Base-by-base conservation (phyloP, 2,113 vertebrate species). In the Trematomus loennbergii region DNA sequence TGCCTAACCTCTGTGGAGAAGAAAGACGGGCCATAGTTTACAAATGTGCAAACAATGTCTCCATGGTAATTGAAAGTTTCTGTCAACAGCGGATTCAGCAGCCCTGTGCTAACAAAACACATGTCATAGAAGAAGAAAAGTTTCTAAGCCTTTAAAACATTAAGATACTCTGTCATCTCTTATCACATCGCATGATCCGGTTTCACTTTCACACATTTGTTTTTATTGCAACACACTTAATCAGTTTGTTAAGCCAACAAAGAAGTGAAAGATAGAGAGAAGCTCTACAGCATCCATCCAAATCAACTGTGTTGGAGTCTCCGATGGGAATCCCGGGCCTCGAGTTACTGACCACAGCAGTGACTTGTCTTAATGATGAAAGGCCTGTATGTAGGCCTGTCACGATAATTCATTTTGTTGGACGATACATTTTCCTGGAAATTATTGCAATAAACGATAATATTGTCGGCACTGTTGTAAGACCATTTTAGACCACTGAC, bases 321-420 rank as follows among this genome's bases (percentile, higher is more conserved):
- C 9, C 20, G 48, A n/a, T 18, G n/a, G 40, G n/a, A 45, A 54
- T 46, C 22, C 33, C 13, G 52, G 18, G 17, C 12, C 5, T 61
- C 29, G 33, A 53, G 54, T 66, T 40, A 33, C 55, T 22, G 12
- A 66, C 57, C n/a, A 4, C 6, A 12, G 1, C 53, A 46, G 71
- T 82, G 70, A 62, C n/a, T 16, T n/a, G 66, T 67, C 1, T 67
- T 40, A 50, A 45, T 77, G 25, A 81, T 81, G 85, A 62, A 75
- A 75, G 11, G 43, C 29, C 49, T 62, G 63, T 57, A n/a, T 29
- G 63, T n/a, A n/a, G n/a, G n/a, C n/a, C n/a, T n/a, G n/a, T n/a
- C n/a, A n/a, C n/a, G n/a, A n/a, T n/a, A n/a, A n/a, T n/a, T n/a
- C n/a, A n/a, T n/a, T n/a, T n/a, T n/a, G n/a, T n/a, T n/a, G n/a